Evolutionary conservation across 2,113 vertebrate genomes (phyloP).

Genomic region (Semnornis frantzii): DNA sequence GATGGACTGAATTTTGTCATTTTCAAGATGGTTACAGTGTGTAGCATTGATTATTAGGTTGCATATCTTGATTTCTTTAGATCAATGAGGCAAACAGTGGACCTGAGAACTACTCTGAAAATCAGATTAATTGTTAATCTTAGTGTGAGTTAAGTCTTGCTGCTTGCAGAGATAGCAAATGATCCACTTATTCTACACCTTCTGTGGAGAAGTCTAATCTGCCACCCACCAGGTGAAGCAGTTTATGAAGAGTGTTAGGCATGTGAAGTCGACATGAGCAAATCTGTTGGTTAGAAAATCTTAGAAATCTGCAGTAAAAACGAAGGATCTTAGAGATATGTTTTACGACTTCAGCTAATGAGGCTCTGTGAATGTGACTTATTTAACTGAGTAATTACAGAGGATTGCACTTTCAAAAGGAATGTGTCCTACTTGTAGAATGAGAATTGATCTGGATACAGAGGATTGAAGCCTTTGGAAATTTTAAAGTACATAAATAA

Average conservation of each 20-base stretch:
- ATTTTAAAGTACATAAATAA: background rate
- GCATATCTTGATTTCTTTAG: background rate
- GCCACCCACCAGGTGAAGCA: background rate
- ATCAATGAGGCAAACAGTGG: background rate
- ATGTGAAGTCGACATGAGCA: background rate
- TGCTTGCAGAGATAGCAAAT: background rate
- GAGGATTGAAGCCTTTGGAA: background rate
- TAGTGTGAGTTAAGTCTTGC: background rate
- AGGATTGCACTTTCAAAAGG: background rate
- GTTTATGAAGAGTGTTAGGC: background rate
- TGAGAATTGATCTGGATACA: background rate
- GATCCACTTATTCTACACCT: background rate
- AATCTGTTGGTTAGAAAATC: background rate
- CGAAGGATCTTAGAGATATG: background rate
- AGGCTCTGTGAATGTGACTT: background rate
- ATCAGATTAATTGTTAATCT: background rate
- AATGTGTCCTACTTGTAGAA: background rate
- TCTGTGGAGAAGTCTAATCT: background rate
- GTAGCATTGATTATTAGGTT: background rate
- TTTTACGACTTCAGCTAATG: background rate
- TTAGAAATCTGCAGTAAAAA: background rate
- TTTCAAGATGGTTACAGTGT: background rate
- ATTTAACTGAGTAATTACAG: background rate
- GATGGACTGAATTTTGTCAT: background rate
- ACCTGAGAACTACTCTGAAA: background rate